These are phyloP conservation scores for Cryptosula pallasiana DNA, from an alignment of 2,888 invertebrate species.

Conservation along the genomic window DNA sequence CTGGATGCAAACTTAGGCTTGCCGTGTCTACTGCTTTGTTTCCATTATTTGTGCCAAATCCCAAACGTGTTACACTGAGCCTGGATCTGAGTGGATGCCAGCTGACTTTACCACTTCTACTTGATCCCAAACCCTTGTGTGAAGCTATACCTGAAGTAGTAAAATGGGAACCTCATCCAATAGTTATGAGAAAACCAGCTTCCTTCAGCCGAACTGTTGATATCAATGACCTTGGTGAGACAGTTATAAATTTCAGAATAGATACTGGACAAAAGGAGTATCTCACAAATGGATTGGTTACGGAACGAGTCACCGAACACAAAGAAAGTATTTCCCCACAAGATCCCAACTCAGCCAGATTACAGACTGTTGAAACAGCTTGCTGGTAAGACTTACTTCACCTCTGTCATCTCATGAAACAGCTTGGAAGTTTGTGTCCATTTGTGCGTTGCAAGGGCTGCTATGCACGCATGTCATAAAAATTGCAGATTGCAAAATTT, in stretches of 20 bases:
- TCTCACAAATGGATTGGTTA: not conserved
- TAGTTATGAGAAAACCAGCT: not conserved
- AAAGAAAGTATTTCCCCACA: not conserved
- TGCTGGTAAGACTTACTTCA: no score
- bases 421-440: no score
- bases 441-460: no score
- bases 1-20: not conserved
- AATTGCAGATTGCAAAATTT: no score
- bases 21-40: not conserved
- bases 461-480: no score
- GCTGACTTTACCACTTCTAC: not conserved
- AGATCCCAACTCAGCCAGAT: not conserved
- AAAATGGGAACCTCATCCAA: not conserved
- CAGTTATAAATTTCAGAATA: not conserved
- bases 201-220: not conserved
- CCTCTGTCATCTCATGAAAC: no score
- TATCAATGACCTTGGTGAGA: not conserved
- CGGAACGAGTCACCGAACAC: not conserved
- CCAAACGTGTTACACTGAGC: not conserved
- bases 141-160: not conserved
- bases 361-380: not conserved
- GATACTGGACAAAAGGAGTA: not conserved
- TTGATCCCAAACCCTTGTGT: not conserved
- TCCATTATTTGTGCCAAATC: constrained; percentile 9
- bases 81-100: not conserved